phyloP scores from a whole-genome alignment of 1,140 invertebrate genomes.

The Drosophila rufa region DNA sequence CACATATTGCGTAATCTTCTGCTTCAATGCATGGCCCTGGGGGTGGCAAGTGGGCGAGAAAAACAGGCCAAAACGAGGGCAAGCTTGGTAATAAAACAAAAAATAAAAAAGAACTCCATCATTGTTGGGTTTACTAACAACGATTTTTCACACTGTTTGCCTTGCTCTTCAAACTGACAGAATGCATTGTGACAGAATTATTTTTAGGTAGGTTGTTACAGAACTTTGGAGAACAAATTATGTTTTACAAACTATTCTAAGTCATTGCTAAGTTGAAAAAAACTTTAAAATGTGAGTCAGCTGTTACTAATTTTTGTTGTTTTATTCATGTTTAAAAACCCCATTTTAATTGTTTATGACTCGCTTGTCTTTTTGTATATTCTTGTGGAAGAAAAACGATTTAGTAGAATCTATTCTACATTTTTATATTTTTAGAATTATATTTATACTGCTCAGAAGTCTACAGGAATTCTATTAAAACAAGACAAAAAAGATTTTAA shows the following conservation, averaged over 20 bases:
- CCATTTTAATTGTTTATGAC: too few relatives aligned
- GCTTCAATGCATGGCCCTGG: conserved; percentile 65
- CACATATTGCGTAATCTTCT: conserved; percentile 78
- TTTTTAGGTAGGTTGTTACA: conserved; percentile 5
- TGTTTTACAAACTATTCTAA: conserved; percentile 10
- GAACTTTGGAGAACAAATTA: conserved; percentile 19
- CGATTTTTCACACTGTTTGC: conserved; percentile 48
- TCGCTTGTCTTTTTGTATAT: too few relatives aligned
- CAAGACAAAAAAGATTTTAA: accelerated
- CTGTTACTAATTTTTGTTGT: not conserved
- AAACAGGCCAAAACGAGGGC: conserved; percentile 36
- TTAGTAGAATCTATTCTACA: not conserved
- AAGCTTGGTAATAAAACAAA: conserved; percentile 21
- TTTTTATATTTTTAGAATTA: not conserved
- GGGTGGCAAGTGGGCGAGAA: conserved; percentile 16
- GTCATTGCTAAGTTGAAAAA: not conserved
- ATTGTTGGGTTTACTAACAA: conserved; percentile 47
- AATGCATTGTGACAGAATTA: conserved; percentile 33
- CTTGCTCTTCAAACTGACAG: conserved; percentile 42
- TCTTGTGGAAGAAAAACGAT: too few relatives aligned
- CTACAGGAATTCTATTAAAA: not conserved
- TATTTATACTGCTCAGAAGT: not conserved
- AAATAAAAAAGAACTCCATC: conserved; percentile 40
- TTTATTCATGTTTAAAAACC: not conserved
- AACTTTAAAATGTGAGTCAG: not conserved